A percentile compares a stretch with the other conserved stretches of the same genome.
Evolutionary conservation across 2,797 vertebrate genomes (phyloP).

Genomic region (Ctenosaura bakeri): DNA sequence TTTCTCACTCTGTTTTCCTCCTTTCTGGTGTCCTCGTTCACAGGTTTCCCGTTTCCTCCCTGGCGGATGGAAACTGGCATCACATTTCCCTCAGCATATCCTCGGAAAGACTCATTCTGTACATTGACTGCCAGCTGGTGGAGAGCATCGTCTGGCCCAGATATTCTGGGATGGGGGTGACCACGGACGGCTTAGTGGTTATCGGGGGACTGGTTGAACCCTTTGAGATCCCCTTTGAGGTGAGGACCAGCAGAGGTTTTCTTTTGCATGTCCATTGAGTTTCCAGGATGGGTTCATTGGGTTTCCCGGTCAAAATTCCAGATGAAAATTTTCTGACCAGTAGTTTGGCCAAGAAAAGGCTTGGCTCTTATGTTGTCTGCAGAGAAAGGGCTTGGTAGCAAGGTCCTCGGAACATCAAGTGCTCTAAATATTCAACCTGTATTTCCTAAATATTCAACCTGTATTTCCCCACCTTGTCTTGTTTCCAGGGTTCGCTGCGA

Average conservation of each 20-base stretch:
- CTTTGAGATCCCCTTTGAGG: constrained; percentile 90
- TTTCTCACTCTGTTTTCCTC: background rate
- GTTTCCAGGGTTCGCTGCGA: constrained; percentile 83
- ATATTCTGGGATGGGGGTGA: constrained; percentile 82
- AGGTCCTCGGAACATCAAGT: too few species aligned
- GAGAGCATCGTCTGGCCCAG: constrained; percentile 88
- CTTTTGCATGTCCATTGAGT: too few species aligned
- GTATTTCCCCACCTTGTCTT: background rate
- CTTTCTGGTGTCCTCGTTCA: background rate
- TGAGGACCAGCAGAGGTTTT: constrained; percentile 59
- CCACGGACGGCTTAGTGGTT: constrained; percentile 85
- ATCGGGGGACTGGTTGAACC: constrained; percentile 85
- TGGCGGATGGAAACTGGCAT: constrained; percentile 89
- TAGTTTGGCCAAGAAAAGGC: too few species aligned
- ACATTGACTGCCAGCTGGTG: constrained; percentile 88
- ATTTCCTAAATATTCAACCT: too few species aligned
- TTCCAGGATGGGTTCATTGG: too few species aligned
- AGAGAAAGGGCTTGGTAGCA: too few species aligned
- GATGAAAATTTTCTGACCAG: too few species aligned
- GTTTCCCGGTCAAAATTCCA: too few species aligned
- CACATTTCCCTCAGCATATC: constrained; percentile 85
- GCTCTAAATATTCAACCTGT: too few species aligned
- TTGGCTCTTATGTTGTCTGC: too few species aligned
- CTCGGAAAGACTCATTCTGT: constrained; percentile 79
- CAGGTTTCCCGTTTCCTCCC: constrained; percentile 86